Conservation (phyloP, 2,888 invertebrate genomes). For the Nycteola revayana region DNA sequence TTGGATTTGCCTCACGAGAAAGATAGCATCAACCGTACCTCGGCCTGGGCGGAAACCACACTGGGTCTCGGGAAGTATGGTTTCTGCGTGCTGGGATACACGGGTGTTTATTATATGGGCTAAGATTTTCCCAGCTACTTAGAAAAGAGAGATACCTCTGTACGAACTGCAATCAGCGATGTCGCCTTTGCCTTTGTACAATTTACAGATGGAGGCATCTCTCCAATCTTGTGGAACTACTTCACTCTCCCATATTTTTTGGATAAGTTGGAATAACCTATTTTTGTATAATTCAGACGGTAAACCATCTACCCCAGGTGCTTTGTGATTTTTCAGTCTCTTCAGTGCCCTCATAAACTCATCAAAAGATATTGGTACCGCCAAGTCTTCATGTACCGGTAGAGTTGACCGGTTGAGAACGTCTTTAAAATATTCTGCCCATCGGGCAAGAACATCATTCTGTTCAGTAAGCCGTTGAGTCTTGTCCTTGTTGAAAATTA, state of each 20-base stretch:
- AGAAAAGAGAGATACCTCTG: background rate
- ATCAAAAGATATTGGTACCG: no score
- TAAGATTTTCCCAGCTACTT: background rate
- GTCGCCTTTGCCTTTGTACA: background rate
- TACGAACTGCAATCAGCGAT: background rate
- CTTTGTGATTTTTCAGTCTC: background rate
- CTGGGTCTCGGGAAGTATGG: background rate
- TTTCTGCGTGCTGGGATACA: no score
- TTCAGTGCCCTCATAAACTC: no score
- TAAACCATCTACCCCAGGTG: background rate
- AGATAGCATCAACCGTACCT: constrained; percentile 4
- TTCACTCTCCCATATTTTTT: background rate
- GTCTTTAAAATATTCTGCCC: no score
- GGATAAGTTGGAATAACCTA: background rate
- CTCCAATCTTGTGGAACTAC: background rate
- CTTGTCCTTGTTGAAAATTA: no score
- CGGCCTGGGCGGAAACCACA: background rate
- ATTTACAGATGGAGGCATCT: background rate
- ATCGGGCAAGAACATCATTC: no score
- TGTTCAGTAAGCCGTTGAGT: no score
- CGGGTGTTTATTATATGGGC: background rate
- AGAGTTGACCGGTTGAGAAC: no score
- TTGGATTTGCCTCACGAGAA: constrained; percentile 1
- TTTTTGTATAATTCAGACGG: background rate
- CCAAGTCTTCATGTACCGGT: no score